Conservation (phyloP, 1,140 invertebrate species). For the Agrypnia vestita region DNA sequence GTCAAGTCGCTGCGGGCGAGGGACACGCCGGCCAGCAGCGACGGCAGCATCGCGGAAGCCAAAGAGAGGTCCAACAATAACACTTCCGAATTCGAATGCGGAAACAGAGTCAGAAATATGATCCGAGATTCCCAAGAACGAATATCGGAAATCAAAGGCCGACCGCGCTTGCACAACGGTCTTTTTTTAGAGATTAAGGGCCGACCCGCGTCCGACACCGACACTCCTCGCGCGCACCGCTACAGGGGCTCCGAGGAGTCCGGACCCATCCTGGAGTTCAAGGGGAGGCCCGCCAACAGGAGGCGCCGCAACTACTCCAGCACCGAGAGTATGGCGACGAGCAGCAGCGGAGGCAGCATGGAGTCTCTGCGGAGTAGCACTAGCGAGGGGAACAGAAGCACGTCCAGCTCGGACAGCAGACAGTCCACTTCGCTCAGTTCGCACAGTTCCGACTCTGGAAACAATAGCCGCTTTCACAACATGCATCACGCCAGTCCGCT, state of each 20-base stretch:
- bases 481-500: slow-evolving; percentile 75
- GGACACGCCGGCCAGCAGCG: slow-evolving; percentile 77
- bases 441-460: slow-evolving; percentile 86
- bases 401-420: slow-evolving; percentile 85
- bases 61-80: slow-evolving; percentile 67
- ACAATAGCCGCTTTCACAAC: slow-evolving; percentile 74
- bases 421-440: slow-evolving; percentile 86
- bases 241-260: slow-evolving; percentile 73
- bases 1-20: slow-evolving; percentile 76
- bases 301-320: slow-evolving; percentile 82
- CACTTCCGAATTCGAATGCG: slow-evolving; percentile 68
- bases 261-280: slow-evolving; percentile 80
- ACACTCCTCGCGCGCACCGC: slow-evolving; percentile 73
- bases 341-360: slow-evolving; percentile 88
- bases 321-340: slow-evolving; percentile 89
- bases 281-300: slow-evolving; percentile 76
- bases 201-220: slow-evolving; percentile 76
- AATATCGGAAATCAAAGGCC: slow-evolving; percentile 76
- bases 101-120: slow-evolving; percentile 69
- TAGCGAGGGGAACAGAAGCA: slow-evolving; percentile 86
- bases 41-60: slow-evolving; percentile 74
- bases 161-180: slow-evolving; percentile 76
- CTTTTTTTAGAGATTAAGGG: slow-evolving; percentile 81
- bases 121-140: slow-evolving; percentile 70
- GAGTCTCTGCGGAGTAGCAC: slow-evolving; percentile 87